Conservation (phyloP, 2,888 invertebrate species). For the Gari tellinella region DNA sequence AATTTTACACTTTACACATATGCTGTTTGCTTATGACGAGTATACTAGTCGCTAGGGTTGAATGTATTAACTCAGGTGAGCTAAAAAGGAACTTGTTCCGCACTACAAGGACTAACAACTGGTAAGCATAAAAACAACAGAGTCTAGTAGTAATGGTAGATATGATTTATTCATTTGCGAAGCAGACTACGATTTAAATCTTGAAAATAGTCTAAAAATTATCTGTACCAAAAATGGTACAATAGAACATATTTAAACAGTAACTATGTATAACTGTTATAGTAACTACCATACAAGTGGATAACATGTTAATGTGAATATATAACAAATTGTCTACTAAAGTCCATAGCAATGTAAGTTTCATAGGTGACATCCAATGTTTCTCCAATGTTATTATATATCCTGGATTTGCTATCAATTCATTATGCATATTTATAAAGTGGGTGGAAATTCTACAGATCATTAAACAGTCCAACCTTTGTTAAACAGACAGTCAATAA, state of each 20-base stretch:
- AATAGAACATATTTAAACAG: conserved; percentile 36
- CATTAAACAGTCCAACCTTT: too few relatives aligned
- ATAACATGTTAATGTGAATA: background rate
- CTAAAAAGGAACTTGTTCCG: too few relatives aligned
- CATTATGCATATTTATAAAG: conserved; percentile 1
- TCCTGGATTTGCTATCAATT: background rate
- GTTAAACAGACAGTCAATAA: too few relatives aligned
- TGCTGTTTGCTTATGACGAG: too few relatives aligned
- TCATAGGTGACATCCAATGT: background rate
- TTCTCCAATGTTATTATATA: background rate
- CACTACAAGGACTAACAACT: too few relatives aligned
- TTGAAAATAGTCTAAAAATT: conserved; percentile 65
- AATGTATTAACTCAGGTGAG: too few relatives aligned
- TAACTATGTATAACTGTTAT: conserved; percentile 43
- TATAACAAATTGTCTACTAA: background rate
- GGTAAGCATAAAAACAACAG: conserved; percentile 1
- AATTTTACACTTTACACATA: too few relatives aligned
- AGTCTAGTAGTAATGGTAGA: conserved; percentile 47
- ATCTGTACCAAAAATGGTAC: conserved; percentile 52
- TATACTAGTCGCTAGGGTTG: too few relatives aligned
- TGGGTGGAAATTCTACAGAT: background rate
- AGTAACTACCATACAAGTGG: conserved; percentile 10
- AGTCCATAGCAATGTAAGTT: background rate
- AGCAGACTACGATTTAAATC: conserved; percentile 61
- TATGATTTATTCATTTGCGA: conserved; percentile 65